A percentile compares a stretch with the other conserved stretches of the same genome.
Conservation (phyloP, 2,797 vertebrate genomes). For the Chelon labrosus region DNA sequence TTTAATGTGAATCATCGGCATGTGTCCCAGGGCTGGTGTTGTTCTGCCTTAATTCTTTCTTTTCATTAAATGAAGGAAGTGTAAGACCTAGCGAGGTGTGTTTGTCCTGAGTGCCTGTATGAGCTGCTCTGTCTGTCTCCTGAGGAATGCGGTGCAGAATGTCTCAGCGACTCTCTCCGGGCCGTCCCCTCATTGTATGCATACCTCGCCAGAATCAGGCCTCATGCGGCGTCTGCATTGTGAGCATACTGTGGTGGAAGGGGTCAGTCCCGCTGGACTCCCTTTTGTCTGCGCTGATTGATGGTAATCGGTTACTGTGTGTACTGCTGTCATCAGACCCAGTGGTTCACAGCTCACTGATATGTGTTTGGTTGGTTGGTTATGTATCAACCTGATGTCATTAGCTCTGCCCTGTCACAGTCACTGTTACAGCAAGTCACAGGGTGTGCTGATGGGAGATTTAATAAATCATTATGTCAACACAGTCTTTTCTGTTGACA, state of each 20-base stretch:
- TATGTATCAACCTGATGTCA: conserved; percentile 46
- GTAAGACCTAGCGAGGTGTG: conserved; percentile 11
- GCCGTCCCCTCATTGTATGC: conserved; percentile 55
- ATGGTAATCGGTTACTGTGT: conserved; percentile 50
- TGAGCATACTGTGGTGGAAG: conserved; percentile 50
- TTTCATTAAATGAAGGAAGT: not conserved
- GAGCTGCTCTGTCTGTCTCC: conserved; percentile 38
- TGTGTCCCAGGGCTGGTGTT: conserved; percentile 5
- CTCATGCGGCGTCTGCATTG: conserved; percentile 53
- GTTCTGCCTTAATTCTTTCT: not conserved
- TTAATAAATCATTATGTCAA: conserved; percentile 17
- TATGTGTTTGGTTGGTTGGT: conserved; percentile 43
- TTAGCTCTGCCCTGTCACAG: conserved; percentile 26
- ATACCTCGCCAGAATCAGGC: conserved; percentile 43
- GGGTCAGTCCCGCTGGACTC: conserved; percentile 34
- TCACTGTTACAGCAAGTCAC: conserved; percentile 5
- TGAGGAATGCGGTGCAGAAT: conserved; percentile 69
- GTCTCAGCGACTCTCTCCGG: conserved; percentile 46
- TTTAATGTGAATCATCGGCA: conserved; percentile 3
- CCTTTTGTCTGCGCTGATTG: conserved; percentile 46
- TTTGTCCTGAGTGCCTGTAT: conserved; percentile 1
- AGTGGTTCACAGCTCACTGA: conserved; percentile 26
- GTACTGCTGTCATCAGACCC: conserved; percentile 52
- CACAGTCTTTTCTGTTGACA: not conserved
- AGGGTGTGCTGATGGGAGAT: not conserved